Conservation (phyloP, 2,113 vertebrate genomes). For the Himantopus leucocephalus region DNA sequence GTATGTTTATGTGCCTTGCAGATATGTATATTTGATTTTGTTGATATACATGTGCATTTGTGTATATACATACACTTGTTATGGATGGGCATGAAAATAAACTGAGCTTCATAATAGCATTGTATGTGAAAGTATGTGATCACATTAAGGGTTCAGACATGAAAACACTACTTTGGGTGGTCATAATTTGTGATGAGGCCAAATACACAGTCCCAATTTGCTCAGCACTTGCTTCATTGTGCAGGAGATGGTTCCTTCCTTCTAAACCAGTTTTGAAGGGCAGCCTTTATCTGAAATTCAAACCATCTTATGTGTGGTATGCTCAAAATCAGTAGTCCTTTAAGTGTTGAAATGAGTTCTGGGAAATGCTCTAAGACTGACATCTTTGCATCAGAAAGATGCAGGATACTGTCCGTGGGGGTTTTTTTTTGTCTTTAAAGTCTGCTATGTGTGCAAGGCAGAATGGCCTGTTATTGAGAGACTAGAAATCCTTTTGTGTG, state of each 20-base stretch:
- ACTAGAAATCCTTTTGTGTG: not conserved
- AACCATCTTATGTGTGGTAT: accelerated
- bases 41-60: not conserved
- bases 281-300: not conserved
- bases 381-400: not conserved
- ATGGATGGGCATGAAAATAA: not conserved
- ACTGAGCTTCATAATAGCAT: not conserved
- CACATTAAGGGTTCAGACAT: not conserved
- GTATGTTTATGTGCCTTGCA: not conserved
- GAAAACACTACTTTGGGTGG: not conserved
- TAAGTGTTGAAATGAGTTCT: not conserved
- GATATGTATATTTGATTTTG: not conserved
- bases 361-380: not conserved
- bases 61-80: not conserved
- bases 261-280: not conserved
- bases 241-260: not conserved
- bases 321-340: not conserved
- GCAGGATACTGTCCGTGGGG: not conserved
- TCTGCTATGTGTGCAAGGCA: not conserved
- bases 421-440: not conserved
- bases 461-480: not conserved
- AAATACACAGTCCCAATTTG: accelerated
- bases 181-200: not conserved
- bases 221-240: not conserved
- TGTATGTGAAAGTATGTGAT: not conserved